Percentiles rank a stretch among this genome's conserved stretches.
Conservation (phyloP, 2,888 invertebrate species). For the Amaurobius ferox region DNA sequence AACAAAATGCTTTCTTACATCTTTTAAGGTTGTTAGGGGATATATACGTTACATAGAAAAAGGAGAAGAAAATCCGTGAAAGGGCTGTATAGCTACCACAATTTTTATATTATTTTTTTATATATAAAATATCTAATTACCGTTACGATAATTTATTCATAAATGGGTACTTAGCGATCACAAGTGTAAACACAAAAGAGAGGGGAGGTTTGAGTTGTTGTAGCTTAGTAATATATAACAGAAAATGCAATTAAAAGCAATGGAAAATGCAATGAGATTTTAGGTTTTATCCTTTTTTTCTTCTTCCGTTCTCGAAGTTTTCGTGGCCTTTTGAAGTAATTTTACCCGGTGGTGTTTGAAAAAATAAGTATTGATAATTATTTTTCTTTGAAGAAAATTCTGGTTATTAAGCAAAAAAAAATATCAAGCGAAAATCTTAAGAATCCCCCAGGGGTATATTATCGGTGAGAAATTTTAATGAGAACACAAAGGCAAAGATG, state of each 20-base stretch:
- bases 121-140: neutral
- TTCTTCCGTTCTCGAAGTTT: neutral
- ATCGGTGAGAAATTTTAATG: neutral
- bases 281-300: neutral
- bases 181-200: constrained; percentile 4
- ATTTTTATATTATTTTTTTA: neutral
- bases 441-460: neutral
- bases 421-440: neutral
- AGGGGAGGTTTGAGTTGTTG: neutral
- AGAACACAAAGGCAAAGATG: neutral
- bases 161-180: neutral
- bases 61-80: neutral
- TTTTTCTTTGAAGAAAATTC: neutral
- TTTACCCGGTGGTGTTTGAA: neutral
- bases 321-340: neutral
- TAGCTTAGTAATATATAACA: neutral
- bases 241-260: neutral
- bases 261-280: neutral
- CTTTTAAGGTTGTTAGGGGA: constrained; percentile 3
- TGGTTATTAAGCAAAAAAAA: neutral
- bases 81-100: neutral
- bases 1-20: constrained; percentile 14
- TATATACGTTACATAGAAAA: neutral
- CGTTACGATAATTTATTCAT: neutral
- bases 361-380: neutral